Base-by-base conservation (phyloP, 2,888 invertebrate species). In the Dynastes tityus region DNA sequence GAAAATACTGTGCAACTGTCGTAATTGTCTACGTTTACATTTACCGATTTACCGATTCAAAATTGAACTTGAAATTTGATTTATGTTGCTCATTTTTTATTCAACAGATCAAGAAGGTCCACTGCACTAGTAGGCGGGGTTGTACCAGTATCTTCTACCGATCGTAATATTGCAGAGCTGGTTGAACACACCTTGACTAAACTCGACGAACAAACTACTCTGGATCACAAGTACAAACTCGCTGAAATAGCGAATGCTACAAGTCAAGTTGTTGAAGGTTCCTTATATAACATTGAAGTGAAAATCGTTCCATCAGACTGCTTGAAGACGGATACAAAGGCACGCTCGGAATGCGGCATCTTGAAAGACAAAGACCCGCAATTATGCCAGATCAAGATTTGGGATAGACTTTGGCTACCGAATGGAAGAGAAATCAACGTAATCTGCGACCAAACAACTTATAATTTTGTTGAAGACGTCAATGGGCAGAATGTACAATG, bases 271-370 rank as follows among this genome's bases (percentile, higher is more conserved):
- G 91, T 92, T 13, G 88, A 91, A 73, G n/a, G 83, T 87, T 45
- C 2, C 29, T 83, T 90, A 68, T 92, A 91, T 16, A 91, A 90
- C 83, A 90, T 94, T 63, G 90, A 90, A 81, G 91, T 91, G 76
- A 89, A 90, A 81, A 87, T 94, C n/a, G 92, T 91, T 11, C 89
- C 89, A 63, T 91, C 92, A 6, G 88, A 89, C 75, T 92, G 93
- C 80, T 83, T 86, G 11, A 90, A 89, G 80, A 78, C 53, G 49
- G 84, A 83, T 49, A 82, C 84, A 45, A 83, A 83, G 78, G 80
- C 84, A 16, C 84, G 83, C 32, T 37, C 32, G 37, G 82, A 81
- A 29, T 78, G 79, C 63, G 68, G 79, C 37, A 61, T 84, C 11
- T 82, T 84, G 63, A 79, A 87, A 49, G 82, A 86, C 53, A 81